phyloP scores from a whole-genome alignment of 2,888 invertebrate species.

The Drosophila limbata region DNA sequence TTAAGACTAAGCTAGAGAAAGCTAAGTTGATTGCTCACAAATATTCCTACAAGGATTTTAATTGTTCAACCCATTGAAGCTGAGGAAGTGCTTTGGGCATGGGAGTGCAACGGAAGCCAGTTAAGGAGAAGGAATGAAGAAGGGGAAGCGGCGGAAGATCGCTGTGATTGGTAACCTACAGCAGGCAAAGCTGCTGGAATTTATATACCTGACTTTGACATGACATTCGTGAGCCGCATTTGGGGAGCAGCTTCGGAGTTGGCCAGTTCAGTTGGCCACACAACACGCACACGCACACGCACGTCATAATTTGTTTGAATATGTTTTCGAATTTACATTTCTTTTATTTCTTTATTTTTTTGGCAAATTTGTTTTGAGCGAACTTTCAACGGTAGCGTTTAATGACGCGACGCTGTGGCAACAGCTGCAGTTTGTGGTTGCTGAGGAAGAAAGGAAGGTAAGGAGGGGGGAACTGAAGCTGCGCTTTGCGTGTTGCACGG shows the following conservation, averaged over 20 bases:
- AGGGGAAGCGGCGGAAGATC: conserved; percentile 12
- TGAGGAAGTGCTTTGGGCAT: conserved; percentile 1
- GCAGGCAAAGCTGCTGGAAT: conserved; percentile 61
- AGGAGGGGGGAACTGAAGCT: conserved; percentile 17
- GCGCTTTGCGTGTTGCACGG: conserved; percentile 62
- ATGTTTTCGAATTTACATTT: conserved; percentile 6
- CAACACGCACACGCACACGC: conserved; percentile 36
- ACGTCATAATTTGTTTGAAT: conserved; percentile 58
- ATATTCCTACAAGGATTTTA: no score
- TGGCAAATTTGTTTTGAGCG: conserved; percentile 62
- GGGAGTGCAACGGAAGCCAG: conserved; percentile 41
- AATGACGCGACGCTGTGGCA: conserved; percentile 41
- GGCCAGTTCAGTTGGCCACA: conserved; percentile 30
- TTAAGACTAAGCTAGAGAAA: no score
- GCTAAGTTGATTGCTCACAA: no score
- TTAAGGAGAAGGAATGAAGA: background rate
- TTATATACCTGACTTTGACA: conserved; percentile 38
- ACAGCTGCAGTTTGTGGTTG: conserved; percentile 22
- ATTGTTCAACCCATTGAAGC: background rate
- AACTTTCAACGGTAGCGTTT: conserved; percentile 73
- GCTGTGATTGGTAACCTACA: conserved; percentile 47
- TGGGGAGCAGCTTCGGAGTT: conserved; percentile 10
- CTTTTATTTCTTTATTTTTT: conserved; percentile 21
- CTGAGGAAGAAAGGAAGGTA: background rate
- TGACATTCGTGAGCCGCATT: conserved; percentile 43